Evolutionary conservation across 2,797 vertebrate genomes (phyloP).

Genomic region (Hapalemur alaotrensis): DNA sequence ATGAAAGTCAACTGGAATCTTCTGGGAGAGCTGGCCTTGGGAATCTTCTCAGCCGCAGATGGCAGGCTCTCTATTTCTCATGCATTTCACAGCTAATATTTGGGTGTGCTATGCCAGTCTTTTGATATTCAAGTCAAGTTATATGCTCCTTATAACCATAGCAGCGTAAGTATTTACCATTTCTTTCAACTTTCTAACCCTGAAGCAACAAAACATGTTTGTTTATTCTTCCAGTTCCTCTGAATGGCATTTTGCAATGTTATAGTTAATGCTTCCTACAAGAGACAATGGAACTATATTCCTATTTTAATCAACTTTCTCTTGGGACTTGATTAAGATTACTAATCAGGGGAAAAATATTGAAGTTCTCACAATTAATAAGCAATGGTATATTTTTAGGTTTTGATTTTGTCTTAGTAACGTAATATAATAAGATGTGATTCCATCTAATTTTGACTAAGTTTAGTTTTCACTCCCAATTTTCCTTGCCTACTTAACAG

Average conservation of each 20-base stretch:
- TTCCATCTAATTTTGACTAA: not conserved
- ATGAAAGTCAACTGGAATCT: slow-evolving; percentile 83
- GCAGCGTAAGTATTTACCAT: slow-evolving; percentile 86
- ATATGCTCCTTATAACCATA: slow-evolving; percentile 91
- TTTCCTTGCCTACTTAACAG: not conserved
- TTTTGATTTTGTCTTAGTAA: not conserved
- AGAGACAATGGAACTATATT: not conserved
- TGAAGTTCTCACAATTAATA: not conserved
- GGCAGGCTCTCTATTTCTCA: slow-evolving; percentile 80
- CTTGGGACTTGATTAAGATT: not conserved
- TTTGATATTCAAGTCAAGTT: slow-evolving; percentile 88
- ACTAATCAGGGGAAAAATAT: not conserved
- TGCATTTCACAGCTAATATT: slow-evolving; percentile 83
- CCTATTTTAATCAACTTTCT: not conserved
- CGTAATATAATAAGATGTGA: not conserved
- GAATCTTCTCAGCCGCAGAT: slow-evolving; percentile 83
- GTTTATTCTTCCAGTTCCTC: not conserved
- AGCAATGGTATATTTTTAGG: not conserved
- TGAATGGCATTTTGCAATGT: not conserved
- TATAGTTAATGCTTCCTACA: not conserved
- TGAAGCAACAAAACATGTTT: not conserved
- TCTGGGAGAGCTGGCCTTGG: slow-evolving; percentile 83
- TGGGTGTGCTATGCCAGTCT: slow-evolving; percentile 84
- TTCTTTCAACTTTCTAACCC: not conserved
- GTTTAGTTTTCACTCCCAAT: not conserved